These are phyloP conservation scores for Myotis lucifugus DNA, from an alignment of 2,113 vertebrate species.

Conservation along the genomic window DNA sequence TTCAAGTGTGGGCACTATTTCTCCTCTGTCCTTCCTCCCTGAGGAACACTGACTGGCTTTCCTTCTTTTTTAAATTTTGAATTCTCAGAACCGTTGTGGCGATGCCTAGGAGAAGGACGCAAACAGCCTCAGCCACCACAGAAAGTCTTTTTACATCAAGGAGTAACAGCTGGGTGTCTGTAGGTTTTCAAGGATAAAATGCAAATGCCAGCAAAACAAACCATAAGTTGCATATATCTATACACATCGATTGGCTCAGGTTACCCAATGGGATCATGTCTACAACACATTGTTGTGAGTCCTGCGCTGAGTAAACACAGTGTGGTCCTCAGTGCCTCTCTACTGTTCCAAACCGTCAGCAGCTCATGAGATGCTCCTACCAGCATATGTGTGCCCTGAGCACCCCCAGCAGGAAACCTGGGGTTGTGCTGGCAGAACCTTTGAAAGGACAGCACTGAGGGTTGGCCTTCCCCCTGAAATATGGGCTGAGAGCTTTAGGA, in stretches of 20 bases:
- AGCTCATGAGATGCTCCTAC: neutral
- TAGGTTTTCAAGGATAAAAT: neutral
- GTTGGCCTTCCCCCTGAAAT: too few relatives aligned
- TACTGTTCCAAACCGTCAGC: neutral
- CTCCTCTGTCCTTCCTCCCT: neutral
- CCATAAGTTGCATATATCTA: neutral
- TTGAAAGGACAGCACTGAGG: neutral
- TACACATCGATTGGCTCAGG: neutral
- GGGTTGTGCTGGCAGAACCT: neutral
- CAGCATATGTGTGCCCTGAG: neutral
- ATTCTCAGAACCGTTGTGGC: neutral
- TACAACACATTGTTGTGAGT: neutral
- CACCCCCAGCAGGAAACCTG: neutral
- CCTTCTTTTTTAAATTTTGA: slow-evolving; percentile 5
- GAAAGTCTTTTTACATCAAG: neutral
- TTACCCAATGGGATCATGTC: neutral
- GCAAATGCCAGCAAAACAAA: neutral
- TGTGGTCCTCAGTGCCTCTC: neutral
- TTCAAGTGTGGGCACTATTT: neutral
- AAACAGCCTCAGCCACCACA: neutral
- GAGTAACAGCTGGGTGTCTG: neutral
- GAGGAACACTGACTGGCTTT: neutral
- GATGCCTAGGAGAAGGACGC: neutral
- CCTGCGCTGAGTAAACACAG: neutral
- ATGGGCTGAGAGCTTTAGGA: neutral